Base-by-base conservation (phyloP, 92 coral and sea anemone genomes). In the Plumapathes pennacea region DNA sequence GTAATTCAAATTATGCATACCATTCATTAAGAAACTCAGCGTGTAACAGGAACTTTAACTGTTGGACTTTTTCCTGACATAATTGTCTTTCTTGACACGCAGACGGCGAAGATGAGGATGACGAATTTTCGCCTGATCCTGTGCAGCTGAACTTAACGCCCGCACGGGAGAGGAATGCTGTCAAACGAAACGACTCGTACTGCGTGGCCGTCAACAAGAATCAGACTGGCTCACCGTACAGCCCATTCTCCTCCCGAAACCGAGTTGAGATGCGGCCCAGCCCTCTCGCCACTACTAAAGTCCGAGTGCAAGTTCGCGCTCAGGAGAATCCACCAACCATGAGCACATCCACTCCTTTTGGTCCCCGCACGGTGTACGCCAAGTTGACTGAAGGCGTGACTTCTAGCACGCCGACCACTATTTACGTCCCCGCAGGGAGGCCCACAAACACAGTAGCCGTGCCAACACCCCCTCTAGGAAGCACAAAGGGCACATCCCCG, bases 161-260 rank as follows among this genome's bases (percentile, higher is more conserved):
- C 20, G 24, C 69, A 4, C 90, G 85, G 40, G 48, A 78, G 23
- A 67, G 99, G n/a, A 85, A 84, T 51, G 74, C 76, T 7, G 96
- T 94, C n/a, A 88, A 84, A 18, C 77, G 99, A 32, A 94, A 94
- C 46, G 88, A 85, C 28, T 94, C 99, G 4, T 94, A 94, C 80
- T 94, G 89, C 26, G 82, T 79, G 9, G 99, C 99, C 28, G 85
- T 94, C 50, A 81, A 74, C 40, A 71, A 81, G 20, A 73, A 84
- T 32, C 56, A 55, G 51, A 75, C 64, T 28, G 34, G 43, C 25
- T 60, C 77, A 15, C 71, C 72, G 14, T 67, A 75, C 43, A 74
- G 88, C 12, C 87, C 70, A 11, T 50, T 57, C 33, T n/a, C n/a
- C n/a, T n/a, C n/a, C n/a, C 38, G 68, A 22, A 61, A 63, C 38